A percentile compares a stretch with the other conserved stretches of the same genome.
Evolutionary conservation across 2,113 vertebrate species (phyloP).

Genomic region (Nesoenas mayeri): DNA sequence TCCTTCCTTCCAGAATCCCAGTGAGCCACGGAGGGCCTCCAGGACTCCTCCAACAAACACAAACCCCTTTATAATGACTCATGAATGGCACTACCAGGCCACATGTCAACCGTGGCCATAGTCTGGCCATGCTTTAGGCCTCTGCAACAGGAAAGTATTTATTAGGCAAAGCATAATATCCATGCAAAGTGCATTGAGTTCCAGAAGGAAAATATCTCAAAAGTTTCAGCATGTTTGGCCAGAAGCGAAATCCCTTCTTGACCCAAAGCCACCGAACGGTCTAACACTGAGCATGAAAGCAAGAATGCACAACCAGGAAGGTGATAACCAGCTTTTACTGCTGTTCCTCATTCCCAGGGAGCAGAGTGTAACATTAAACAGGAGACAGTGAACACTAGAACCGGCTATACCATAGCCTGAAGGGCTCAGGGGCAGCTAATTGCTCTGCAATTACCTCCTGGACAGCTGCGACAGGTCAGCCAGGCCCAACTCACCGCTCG

Average conservation of each 20-base stretch:
- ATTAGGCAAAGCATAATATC: not conserved
- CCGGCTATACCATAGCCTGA: not conserved
- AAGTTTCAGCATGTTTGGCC: not conserved
- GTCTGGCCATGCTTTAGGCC: not conserved
- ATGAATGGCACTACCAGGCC: not conserved
- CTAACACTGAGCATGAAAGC: not conserved
- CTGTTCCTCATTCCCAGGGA: not conserved
- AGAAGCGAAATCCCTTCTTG: not conserved
- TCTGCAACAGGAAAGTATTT: not conserved
- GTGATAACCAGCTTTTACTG: not conserved
- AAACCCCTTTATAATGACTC: not conserved
- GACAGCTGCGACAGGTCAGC: not conserved
- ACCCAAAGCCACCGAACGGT: not conserved
- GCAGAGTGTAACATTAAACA: not conserved
- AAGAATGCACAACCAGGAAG: not conserved
- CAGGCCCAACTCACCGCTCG: not conserved
- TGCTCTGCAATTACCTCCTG: not conserved
- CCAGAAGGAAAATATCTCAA: not conserved
- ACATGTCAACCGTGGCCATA: not conserved
- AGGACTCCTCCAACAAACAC: not conserved
- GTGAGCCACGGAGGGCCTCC: not conserved
- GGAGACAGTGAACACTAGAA: fast-evolving
- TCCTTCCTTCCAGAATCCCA: not conserved
- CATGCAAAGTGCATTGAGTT: not conserved
- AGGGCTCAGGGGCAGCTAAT: not conserved